Evolutionary conservation across 2,113 vertebrate species (phyloP).

Genomic region (Probosciger aterrimus): DNA sequence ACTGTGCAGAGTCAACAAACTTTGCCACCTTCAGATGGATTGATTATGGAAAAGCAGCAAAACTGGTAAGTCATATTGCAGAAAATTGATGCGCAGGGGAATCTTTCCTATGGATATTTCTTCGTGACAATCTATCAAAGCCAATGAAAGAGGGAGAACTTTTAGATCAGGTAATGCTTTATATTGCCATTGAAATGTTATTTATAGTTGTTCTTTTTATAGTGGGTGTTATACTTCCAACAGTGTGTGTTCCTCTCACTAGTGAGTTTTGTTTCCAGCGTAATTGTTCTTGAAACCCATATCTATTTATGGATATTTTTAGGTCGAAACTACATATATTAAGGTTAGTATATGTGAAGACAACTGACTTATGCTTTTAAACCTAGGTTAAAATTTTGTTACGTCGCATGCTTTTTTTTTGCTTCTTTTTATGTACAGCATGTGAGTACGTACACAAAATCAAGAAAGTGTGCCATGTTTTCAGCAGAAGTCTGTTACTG

Average conservation of each 20-base stretch:
- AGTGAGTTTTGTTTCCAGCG: neutral
- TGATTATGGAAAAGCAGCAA: constrained; percentile 95
- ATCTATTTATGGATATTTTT: constrained; percentile 1
- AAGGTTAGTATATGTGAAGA: neutral
- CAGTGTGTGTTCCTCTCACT: neutral
- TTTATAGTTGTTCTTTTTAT: neutral
- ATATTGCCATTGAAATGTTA: neutral
- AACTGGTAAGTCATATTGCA: constrained; percentile 74
- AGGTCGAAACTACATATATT: neutral
- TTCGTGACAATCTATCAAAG: neutral
- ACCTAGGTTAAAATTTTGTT: neutral
- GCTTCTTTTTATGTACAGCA: neutral
- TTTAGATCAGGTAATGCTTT: neutral
- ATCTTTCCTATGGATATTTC: neutral
- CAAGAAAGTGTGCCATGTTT: neutral
- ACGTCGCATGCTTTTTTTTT: neutral
- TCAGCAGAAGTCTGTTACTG: neutral
- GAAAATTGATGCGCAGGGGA: neutral
- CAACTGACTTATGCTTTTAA: neutral
- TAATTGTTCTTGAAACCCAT: neutral
- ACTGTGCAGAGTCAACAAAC: constrained; percentile 98
- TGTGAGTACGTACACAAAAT: neutral
- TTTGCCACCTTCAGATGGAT: constrained; percentile 97
- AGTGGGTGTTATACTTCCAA: neutral
- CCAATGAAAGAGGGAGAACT: neutral